Base-by-base conservation (phyloP, 2,888 invertebrate genomes). In the Oxytorus armatus region DNA sequence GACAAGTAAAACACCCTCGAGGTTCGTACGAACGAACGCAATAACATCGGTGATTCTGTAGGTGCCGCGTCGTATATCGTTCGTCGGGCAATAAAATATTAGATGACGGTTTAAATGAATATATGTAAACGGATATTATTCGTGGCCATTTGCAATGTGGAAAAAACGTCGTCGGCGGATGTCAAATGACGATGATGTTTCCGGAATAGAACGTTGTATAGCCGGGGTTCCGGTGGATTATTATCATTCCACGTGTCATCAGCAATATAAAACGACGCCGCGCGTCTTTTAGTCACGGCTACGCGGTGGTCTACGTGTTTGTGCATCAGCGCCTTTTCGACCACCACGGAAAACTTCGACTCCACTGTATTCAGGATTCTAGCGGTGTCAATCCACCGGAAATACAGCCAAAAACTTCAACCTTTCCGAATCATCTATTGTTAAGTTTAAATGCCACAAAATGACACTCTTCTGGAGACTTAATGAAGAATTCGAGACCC, bases 191-290 rank as follows among this genome's bases (percentile, higher is more conserved):
- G 23, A 75, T 16, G 59, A 73, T 53, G 66, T 78, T 78, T 78
- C 77, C 77, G 66, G 66, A 73, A 73, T 78, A 36, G 66, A 57
- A 47, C 57, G 33, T 39, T 8, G 51, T 51, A n/a, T n/a, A n/a
- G n/a, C n/a, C n/a, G n/a, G 42, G 59, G 65, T 78, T 73, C 73
- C 77, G 77, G 72, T 73, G n/a, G 59, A 44, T 78, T 68, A 51
- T 78, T 33, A 18, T 57, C 57, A 57, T 69, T 57, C 55, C 23
- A 21, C 36, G 23, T 61, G 49, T 68, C 47, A 55, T 53, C 53
- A 33, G 53, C 14, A 0, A 5, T 21, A 16, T 61, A 68, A 36
- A 36, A 42, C 44, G 44, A 53, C 44, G 73, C 61, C 23, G n/a
- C 33, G 16, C 44, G 21, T 61, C 42, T 61, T 68, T 49, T 44